Percentiles rank a stretch among this genome's conserved stretches.
Evolutionary conservation across 2,113 vertebrate genomes (phyloP).

Genomic region (Proteles cristata): DNA sequence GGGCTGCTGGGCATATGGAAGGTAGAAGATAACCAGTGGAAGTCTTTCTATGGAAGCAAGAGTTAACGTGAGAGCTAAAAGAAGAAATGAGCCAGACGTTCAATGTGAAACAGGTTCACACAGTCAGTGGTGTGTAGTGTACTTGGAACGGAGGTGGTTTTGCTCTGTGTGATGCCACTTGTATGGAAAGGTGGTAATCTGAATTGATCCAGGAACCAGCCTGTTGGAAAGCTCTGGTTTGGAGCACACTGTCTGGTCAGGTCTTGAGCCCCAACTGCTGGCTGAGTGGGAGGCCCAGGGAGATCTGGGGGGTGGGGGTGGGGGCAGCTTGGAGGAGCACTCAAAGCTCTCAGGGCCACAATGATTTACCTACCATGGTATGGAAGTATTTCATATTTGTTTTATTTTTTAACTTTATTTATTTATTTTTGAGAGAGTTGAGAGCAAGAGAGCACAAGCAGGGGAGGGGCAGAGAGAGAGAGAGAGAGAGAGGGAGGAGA

Average conservation of each 20-base stretch:
- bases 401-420: too few species aligned
- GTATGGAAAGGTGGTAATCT: not conserved
- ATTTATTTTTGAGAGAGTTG: too few species aligned
- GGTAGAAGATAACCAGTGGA: not conserved
- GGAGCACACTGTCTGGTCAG: not conserved
- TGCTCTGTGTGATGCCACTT: not conserved
- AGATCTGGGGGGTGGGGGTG: not conserved
- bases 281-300: not conserved
- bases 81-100: not conserved
- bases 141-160: not conserved
- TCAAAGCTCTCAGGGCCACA: rapidly evolving
- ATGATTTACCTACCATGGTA: not conserved
- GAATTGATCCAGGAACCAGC: not conserved
- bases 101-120: not conserved
- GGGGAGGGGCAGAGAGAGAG: too few species aligned
- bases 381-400: not conserved
- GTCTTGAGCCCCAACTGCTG: not conserved
- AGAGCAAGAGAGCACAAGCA: too few species aligned
- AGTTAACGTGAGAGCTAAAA: not conserved
- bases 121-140: not conserved
- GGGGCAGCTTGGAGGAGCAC: not conserved
- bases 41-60: not conserved
- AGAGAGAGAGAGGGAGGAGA: too few species aligned
- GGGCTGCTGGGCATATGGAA: not conserved
- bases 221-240: not conserved